Percentiles rank a stretch among this genome's conserved stretches.
These are phyloP conservation scores for Lontra canadensis DNA, from an alignment of 2,113 vertebrate species.

Conservation along the genomic window DNA sequence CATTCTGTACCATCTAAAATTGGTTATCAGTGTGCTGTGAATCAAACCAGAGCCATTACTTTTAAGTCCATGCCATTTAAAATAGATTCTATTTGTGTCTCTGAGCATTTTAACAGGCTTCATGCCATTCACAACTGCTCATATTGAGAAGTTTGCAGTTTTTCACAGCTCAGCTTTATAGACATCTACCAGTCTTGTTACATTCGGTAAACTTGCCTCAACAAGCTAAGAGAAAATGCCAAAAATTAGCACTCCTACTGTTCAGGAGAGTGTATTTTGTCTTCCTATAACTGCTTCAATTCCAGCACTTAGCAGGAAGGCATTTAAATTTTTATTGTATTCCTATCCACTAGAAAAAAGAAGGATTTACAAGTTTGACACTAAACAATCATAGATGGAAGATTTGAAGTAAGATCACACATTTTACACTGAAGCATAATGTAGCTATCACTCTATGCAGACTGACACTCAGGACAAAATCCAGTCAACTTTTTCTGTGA, in stretches of 20 bases:
- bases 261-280: conserved; percentile 68
- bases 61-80: conserved; percentile 49
- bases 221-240: conserved; percentile 74
- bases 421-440: conserved; percentile 32
- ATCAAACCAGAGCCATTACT: conserved; percentile 43
- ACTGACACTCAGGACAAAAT: conserved; percentile 63
- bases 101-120: conserved; percentile 57
- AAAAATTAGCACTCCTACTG: conserved; percentile 75
- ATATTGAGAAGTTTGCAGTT: conserved; percentile 65
- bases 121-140: conserved; percentile 46
- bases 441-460: conserved; percentile 68
- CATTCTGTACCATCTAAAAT: conserved; percentile 21
- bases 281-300: conserved; percentile 70
- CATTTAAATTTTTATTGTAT: conserved; percentile 80
- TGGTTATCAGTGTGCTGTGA: conserved; percentile 2
- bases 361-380: conserved; percentile 65
- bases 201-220: conserved; percentile 61
- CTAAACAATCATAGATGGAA: conserved; percentile 70
- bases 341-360: conserved; percentile 61
- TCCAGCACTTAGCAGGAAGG: conserved; percentile 78
- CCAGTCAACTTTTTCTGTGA: conserved; percentile 32
- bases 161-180: conserved; percentile 66
- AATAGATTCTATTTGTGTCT: conserved; percentile 44
- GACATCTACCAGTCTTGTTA: conserved; percentile 64
- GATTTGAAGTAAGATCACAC: conserved; percentile 61